These are phyloP conservation scores for Eupithecia centaureata DNA, from an alignment of 2,888 invertebrate species.

Conservation along the genomic window DNA sequence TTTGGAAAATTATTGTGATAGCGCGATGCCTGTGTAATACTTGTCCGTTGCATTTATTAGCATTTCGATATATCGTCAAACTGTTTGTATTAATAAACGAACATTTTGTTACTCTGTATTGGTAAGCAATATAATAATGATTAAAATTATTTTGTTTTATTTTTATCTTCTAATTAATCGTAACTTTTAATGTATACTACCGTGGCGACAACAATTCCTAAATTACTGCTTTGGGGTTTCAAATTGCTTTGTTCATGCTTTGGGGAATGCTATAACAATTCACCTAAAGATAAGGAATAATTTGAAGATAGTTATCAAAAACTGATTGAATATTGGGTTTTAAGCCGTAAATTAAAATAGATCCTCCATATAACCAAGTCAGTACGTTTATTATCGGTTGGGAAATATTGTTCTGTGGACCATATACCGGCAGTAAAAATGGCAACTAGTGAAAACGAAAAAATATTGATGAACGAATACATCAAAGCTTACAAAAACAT, in stretches of 20 bases:
- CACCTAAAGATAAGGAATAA: background rate
- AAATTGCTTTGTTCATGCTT: background rate
- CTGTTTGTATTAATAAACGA: conserved; percentile 73
- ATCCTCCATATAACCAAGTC: background rate
- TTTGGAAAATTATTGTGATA: conserved; percentile 70
- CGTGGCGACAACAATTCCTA: background rate
- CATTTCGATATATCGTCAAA: conserved; percentile 74
- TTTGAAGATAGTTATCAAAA: background rate
- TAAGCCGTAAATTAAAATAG: no score
- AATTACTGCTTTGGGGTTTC: background rate
- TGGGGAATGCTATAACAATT: background rate
- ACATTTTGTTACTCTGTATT: conserved; percentile 80
- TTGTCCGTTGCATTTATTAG: conserved; percentile 82
- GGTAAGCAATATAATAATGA: conserved; percentile 83
- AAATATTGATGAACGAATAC: conserved; percentile 53
- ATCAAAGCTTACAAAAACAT: conserved; percentile 42
- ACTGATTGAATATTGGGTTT: background rate
- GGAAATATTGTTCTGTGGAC: no score
- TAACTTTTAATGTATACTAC: background rate
- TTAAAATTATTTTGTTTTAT: conserved; percentile 62
- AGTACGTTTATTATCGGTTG: no score
- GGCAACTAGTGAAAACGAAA: conserved; percentile 41
- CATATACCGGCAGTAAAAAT: conserved; percentile 18
- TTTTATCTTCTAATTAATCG: conserved; percentile 18
- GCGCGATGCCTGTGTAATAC: conserved; percentile 75